phyloP scores from a whole-genome alignment of 2,888 invertebrate species.

The Thumatha senex region DNA sequence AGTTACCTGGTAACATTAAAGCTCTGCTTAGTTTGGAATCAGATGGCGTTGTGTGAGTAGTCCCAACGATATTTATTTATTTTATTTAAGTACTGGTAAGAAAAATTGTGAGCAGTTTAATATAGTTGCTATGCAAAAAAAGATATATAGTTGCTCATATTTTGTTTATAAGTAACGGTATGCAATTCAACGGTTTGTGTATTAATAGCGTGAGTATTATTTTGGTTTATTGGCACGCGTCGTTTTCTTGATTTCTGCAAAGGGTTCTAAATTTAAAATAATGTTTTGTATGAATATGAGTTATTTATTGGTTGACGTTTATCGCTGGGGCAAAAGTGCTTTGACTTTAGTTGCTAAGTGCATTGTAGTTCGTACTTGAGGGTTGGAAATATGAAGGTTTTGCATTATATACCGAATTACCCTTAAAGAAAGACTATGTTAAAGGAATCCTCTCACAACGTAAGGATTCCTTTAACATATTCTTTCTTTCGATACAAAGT shows the following conservation, averaged over 20 bases:
- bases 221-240: slow-evolving; percentile 55
- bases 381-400: no score
- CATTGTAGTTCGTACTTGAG: neutral
- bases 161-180: slow-evolving; percentile 38
- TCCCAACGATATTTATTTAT: no score
- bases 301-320: slow-evolving; percentile 22
- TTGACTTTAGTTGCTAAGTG: slow-evolving; percentile 9
- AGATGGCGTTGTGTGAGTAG: no score
- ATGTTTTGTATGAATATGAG: slow-evolving; percentile 36
- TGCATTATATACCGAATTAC: no score
- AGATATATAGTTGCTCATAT: slow-evolving; percentile 18
- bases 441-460: no score
- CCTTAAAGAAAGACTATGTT: no score
- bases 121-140: slow-evolving; percentile 20
- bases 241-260: slow-evolving; percentile 45
- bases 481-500: no score
- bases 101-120: slow-evolving; percentile 16
- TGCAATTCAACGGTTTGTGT: slow-evolving; percentile 24
- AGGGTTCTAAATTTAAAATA: slow-evolving; percentile 49
- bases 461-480: no score
- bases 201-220: slow-evolving; percentile 38
- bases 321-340: slow-evolving; percentile 9
- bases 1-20: no score
- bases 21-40: no score
- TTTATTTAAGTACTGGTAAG: slow-evolving; percentile 3